Percentiles rank a stretch among this genome's conserved stretches.
phyloP scores from a whole-genome alignment of 2,797 vertebrate species.

The Characodon lateralis region DNA sequence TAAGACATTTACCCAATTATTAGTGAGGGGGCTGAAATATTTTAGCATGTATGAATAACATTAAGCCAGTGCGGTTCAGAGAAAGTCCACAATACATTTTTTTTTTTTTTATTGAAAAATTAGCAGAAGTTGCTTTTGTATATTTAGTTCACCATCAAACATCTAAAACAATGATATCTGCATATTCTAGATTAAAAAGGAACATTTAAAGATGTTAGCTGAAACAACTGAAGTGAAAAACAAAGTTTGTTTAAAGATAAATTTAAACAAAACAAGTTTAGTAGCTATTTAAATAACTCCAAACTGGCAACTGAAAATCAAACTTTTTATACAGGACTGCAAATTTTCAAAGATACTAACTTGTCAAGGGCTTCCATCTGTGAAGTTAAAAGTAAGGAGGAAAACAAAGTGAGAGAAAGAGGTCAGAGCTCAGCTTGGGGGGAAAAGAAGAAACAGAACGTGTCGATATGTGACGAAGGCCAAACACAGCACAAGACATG shows the following conservation, averaged over 20 bases:
- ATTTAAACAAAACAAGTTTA: background rate
- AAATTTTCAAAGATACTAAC: constrained; percentile 86
- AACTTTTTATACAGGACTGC: constrained; percentile 17
- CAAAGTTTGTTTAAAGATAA: background rate
- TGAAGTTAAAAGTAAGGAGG: constrained; percentile 63
- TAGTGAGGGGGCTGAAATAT: too few species aligned
- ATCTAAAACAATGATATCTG: background rate
- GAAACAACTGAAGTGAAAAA: background rate
- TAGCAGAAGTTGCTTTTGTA: too few species aligned
- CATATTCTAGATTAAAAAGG: background rate
- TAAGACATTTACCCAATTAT: too few species aligned
- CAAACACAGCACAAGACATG: constrained; percentile 52
- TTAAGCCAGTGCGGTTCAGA: too few species aligned
- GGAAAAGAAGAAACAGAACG: constrained; percentile 36
- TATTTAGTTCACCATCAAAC: too few species aligned
- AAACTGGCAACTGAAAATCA: constrained; percentile 1
- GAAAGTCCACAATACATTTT: too few species aligned
- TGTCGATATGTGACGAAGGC: constrained; percentile 31
- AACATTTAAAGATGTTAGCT: background rate
- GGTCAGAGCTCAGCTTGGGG: constrained; percentile 61
- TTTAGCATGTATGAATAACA: too few species aligned
- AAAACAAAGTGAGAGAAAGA: constrained; percentile 58
- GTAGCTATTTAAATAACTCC: background rate
- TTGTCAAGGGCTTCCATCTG: constrained; percentile 94
- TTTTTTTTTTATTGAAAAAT: too few species aligned